Evolutionary conservation across 1,140 invertebrate species (phyloP), one percentile per base, ranked within the genome.

Genomic region (Copidosoma floridanum): DNA sequence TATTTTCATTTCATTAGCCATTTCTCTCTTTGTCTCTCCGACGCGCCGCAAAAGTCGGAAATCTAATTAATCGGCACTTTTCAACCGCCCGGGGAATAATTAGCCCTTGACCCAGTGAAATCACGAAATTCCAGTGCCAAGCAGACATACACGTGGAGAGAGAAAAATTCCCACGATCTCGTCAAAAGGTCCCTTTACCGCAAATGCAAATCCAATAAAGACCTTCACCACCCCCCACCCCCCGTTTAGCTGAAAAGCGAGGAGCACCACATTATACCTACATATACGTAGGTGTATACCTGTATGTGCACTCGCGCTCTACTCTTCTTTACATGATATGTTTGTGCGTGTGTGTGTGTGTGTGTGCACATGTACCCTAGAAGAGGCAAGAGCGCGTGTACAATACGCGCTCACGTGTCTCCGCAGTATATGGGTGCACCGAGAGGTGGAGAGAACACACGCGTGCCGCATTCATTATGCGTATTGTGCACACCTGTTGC

Each of bases 401-500:
- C 23, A 21, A 12, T 16, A 50, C 16, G 47, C 37, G 55, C 46
- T 55, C 21, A 44, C 26, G 32, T n/a, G n/a, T n/a, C n/a, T n/a
- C n/a, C n/a, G n/a, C n/a, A n/a, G n/a, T n/a, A n/a, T n/a, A n/a
- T n/a, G n/a, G n/a, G n/a, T n/a, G 32, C 16, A 52, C 2, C 23
- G 16, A 21, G 35, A 20, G 50, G 38, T 16, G 35, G 50, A 53
- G 18, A n/a, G n/a, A n/a, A n/a, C n/a, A 8, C 51, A 59, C 63
- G 55, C 55, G 63, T 57, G 55, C 48, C 46, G 59, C 58, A 65
- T 65, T 61, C 63, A 65, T 65, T 65, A 71, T 71, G 69, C 70
- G 70, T 71, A 70, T 73, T 71, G 68, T 71, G 67, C 67, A 68
- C 71, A 73, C 70, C 71, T 73, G 71, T 73, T 73, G 71, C 69